Evolutionary conservation across 2,113 vertebrate genomes (phyloP).

Genomic region (Callorhinus ursinus): DNA sequence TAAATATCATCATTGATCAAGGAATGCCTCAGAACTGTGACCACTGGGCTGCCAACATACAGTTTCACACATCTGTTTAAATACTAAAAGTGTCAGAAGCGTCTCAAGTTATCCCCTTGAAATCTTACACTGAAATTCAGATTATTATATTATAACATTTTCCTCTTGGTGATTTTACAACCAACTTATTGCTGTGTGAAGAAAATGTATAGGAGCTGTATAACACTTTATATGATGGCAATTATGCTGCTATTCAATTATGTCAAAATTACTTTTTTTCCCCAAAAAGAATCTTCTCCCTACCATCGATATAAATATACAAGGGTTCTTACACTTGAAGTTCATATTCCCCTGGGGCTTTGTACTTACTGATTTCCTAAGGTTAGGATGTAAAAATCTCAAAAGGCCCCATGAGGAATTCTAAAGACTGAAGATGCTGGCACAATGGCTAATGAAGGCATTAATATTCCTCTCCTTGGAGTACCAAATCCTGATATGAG

Average conservation of each 20-base stretch:
- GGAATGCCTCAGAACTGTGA: not conserved
- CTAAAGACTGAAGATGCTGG: not conserved
- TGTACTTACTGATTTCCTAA: constrained; percentile 67
- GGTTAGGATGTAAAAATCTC: not conserved
- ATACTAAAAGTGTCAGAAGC: constrained; percentile 20
- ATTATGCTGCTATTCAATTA: constrained; percentile 75
- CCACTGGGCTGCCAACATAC: not conserved
- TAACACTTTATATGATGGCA: constrained; percentile 43
- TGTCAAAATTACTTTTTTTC: constrained; percentile 69
- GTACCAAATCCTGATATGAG: constrained; percentile 75
- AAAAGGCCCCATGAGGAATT: constrained; percentile 64
- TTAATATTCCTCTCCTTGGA: constrained; percentile 79
- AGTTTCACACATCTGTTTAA: constrained; percentile 18
- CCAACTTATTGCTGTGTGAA: constrained; percentile 65
- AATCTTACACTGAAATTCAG: constrained; percentile 48
- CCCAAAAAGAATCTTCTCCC: constrained; percentile 21
- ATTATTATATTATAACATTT: constrained; percentile 71
- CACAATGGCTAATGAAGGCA: constrained; percentile 78
- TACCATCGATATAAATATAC: constrained; percentile 42
- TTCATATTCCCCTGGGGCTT: constrained; percentile 38
- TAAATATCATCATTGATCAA: constrained; percentile 31
- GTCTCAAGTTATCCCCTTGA: not conserved
- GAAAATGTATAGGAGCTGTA: constrained; percentile 53
- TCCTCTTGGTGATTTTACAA: constrained; percentile 66
- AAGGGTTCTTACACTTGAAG: not conserved